A percentile compares a stretch with the other conserved stretches of the same genome.
phyloP scores from a whole-genome alignment of 2,113 vertebrate genomes.

The Poeciliopsis prolifica region DNA sequence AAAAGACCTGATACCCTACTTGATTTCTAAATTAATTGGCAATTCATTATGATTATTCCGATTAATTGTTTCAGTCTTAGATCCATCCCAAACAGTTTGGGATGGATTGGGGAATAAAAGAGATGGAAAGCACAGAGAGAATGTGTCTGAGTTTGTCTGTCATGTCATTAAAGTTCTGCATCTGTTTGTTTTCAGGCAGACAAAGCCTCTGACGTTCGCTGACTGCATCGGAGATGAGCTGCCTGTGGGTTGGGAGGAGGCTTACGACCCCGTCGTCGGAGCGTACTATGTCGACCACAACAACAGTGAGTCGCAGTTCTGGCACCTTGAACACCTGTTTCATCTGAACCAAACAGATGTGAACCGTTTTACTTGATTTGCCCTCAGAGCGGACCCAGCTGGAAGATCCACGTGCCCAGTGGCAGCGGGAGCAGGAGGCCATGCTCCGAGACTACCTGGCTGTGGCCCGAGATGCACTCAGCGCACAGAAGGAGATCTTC shows the following conservation, averaged over 20 bases:
- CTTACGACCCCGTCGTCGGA: constrained; percentile 90
- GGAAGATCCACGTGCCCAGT: constrained; percentile 95
- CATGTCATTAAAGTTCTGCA: not conserved
- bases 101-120: not conserved
- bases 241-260: constrained; percentile 97
- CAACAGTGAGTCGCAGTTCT: constrained; percentile 84
- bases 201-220: constrained; percentile 96
- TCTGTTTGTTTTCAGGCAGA: constrained; percentile 83
- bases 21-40: too few relatives aligned
- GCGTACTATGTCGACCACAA: constrained; percentile 99
- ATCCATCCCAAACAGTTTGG: too few relatives aligned
- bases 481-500: constrained; percentile 95
- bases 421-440: constrained; percentile 93
- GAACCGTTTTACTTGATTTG: not conserved
- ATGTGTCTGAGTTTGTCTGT: not conserved
- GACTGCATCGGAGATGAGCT: constrained; percentile 98
- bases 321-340: not conserved
- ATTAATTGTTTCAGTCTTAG: too few relatives aligned
- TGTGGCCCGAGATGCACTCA: constrained; percentile 92
- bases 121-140: too few relatives aligned
- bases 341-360: not conserved
- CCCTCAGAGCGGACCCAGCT: constrained; percentile 89
- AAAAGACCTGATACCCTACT: too few relatives aligned
- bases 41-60: too few relatives aligned
- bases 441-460: constrained; percentile 97